Evolutionary conservation across 2,113 vertebrate genomes (phyloP), one percentile per base, ranked within the genome.

Genomic region (Hippocampus guttulatus): DNA sequence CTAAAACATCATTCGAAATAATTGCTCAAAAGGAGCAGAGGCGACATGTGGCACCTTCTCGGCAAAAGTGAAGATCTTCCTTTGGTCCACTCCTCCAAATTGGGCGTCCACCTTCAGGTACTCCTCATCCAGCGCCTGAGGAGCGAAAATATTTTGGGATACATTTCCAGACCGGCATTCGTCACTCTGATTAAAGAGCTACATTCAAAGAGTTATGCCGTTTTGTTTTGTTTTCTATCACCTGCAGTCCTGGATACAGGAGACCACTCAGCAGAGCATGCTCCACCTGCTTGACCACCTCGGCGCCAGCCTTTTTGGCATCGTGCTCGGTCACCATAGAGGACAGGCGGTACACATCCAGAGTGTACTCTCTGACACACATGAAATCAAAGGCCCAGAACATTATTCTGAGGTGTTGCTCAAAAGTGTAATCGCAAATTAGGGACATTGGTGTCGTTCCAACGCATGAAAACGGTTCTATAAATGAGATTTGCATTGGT

Each of bases 241-340:
- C 97, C 96, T 99, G 97, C 33, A 98, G 88, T 81, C 95, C 96
- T 0, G 97, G 97, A 85, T 99, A 98, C n/a, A 99, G 94, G 52
- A 99, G 93, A 8, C 97, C 97, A 8, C 97, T 98, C 69, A 99
- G 92, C 81, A 98, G 83, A 0, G 97, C 96, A 67, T 98, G 95
- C 65, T 99, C 97, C 89, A 99, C 96, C 82, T 99, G 97, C 87
- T 99, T 99, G 25, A 98, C 97, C 8, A 98, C 97, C 87, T 98
- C 97, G 0, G 97, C 97, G 20, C 97, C 97, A 0, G 97, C 97
- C 84, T 99, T 99, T 92, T 99, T 99, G 1, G 96, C 94, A 0
- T 99, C 97, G 0, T 99, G 97, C 73, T 98, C 95, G 0, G 97
- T 99, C 83, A 98, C 93, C 80, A 96, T 77, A 0, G 97, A 98